Evolutionary conservation across 2,113 vertebrate genomes (phyloP).

Genomic region (Scopus umbretta): DNA sequence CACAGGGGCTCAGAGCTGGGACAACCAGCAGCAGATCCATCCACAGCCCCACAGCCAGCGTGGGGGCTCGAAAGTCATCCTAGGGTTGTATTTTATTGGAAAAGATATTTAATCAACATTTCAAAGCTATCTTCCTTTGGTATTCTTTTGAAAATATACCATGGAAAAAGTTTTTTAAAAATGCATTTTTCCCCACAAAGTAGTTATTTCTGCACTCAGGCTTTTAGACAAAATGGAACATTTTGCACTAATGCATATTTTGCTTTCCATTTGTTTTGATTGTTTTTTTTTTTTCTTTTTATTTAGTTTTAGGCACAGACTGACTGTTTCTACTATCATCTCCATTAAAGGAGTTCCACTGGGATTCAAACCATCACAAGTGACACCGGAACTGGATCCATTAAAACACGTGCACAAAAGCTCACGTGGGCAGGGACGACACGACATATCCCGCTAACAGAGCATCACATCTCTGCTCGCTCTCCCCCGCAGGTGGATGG

Average conservation of each 20-base stretch:
- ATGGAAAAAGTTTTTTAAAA: neutral
- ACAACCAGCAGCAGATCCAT: neutral
- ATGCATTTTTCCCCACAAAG: neutral
- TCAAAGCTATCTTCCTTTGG: neutral
- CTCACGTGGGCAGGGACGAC: neutral
- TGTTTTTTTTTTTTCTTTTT: neutral
- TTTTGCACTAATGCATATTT: neutral
- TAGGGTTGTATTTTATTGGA: neutral
- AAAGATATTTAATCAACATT: neutral
- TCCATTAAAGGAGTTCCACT: neutral
- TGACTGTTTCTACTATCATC: neutral
- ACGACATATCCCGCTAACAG: fast-evolving
- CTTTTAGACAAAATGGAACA: neutral
- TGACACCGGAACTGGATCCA: neutral
- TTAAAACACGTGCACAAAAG: neutral
- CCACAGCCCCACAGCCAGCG: neutral
- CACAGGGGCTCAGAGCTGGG: neutral
- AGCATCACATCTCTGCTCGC: neutral
- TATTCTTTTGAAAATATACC: neutral
- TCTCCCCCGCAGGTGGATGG: fast-evolving
- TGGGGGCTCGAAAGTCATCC: neutral
- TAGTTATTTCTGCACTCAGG: neutral
- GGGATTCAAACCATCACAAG: neutral
- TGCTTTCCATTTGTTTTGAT: neutral
- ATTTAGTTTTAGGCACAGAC: neutral